Percentiles rank a stretch among this genome's conserved stretches.
These are phyloP conservation scores for Sturmia bella DNA, from an alignment of 2,888 invertebrate species.

Conservation along the genomic window DNA sequence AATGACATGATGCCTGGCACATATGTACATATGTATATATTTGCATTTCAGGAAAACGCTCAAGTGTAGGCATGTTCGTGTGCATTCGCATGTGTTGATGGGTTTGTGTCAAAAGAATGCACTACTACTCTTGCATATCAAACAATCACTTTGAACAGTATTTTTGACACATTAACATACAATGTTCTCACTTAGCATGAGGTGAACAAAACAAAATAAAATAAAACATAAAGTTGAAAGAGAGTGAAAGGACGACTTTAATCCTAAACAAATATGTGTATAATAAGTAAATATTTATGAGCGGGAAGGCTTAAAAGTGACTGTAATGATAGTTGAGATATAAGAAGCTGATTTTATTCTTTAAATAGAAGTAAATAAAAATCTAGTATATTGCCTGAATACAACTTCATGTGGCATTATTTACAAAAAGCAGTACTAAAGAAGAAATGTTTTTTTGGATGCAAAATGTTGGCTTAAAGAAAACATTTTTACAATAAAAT, in stretches of 20 bases:
- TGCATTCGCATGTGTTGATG: slow-evolving; percentile 11
- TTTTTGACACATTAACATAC: slow-evolving; percentile 68
- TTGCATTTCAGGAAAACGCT: slow-evolving; percentile 33
- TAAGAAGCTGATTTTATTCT: too few species aligned
- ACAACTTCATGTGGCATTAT: too few species aligned
- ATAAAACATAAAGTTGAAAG: slow-evolving; percentile 2
- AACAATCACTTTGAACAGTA: slow-evolving; percentile 63
- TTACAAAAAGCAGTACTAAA: too few species aligned
- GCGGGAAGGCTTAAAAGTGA: background rate
- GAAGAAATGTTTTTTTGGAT: too few species aligned
- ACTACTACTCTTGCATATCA: slow-evolving; percentile 52
- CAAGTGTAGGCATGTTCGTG: background rate
- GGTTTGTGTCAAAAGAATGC: slow-evolving; percentile 49
- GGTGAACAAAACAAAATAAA: background rate
- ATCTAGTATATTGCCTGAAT: too few species aligned
- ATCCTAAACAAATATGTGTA: slow-evolving; percentile 4
- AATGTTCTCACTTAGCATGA: slow-evolving; percentile 39
- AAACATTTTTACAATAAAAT: too few species aligned
- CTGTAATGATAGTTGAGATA: too few species aligned
- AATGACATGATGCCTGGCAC: slow-evolving; percentile 68
- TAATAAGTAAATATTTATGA: background rate
- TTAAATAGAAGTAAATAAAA: too few species aligned
- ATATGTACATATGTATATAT: slow-evolving; percentile 43
- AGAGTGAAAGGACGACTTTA: slow-evolving; percentile 32
- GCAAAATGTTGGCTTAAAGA: too few species aligned